Evolutionary conservation across 2,113 vertebrate species (phyloP).

Genomic region (Hiodon alosoides): DNA sequence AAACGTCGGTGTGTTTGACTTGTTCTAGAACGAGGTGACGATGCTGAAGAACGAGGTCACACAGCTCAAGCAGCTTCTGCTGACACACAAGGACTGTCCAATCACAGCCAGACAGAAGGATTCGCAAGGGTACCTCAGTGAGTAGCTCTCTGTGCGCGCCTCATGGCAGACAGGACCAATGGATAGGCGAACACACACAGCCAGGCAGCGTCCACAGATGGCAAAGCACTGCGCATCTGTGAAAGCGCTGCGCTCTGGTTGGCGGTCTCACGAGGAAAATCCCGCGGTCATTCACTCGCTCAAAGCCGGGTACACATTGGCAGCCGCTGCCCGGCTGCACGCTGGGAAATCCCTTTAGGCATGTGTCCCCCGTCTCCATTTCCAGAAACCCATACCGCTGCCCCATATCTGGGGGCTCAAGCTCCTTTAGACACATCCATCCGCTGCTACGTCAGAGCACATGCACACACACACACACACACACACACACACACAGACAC

Average conservation of each 20-base stretch:
- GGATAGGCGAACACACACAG: constrained; percentile 2
- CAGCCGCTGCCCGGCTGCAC: no score
- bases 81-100: constrained; percentile 98
- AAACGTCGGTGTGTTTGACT: not conserved
- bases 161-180: constrained; percentile 22
- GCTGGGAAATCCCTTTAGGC: no score
- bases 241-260: not conserved
- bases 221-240: no score
- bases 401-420: no score
- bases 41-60: constrained; percentile 98
- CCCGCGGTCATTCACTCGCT: no score
- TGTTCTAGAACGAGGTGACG: constrained; percentile 90
- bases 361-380: no score
- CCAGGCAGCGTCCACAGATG: not conserved
- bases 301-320: no score
- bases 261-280: constrained; percentile 14
- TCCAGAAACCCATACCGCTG: no score
- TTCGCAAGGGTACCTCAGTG: constrained; percentile 98
- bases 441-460: not conserved
- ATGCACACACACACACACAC: not conserved
- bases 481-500: not conserved
- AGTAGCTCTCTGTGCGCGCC: constrained; percentile 56
- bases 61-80: constrained; percentile 95
- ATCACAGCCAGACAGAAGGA: constrained; percentile 99
- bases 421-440: not conserved